These are phyloP conservation scores for Chionis minor DNA, from an alignment of 2,113 vertebrate genomes.

Conservation along the genomic window DNA sequence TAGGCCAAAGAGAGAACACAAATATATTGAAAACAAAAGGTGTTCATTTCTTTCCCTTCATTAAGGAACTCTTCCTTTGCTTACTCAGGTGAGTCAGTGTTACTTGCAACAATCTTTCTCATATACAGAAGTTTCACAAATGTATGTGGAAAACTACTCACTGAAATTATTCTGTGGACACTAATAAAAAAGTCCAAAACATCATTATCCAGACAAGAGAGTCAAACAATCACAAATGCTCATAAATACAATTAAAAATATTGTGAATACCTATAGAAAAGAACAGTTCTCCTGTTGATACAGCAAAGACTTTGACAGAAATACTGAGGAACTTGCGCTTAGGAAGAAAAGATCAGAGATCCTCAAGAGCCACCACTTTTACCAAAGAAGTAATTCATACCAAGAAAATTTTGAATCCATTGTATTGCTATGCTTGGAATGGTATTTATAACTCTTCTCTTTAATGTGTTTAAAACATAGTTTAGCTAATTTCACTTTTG, in stretches of 20 bases:
- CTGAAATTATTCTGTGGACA: background rate
- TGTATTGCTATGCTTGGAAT: background rate
- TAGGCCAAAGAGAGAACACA: background rate
- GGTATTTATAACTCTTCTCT: background rate
- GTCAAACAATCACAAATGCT: background rate
- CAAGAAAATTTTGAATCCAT: background rate
- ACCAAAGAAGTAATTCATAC: background rate
- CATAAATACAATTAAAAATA: background rate
- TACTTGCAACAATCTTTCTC: background rate
- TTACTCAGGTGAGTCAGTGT: background rate
- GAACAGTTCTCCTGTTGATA: background rate
- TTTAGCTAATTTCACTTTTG: conserved; percentile 46
- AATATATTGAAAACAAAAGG: background rate
- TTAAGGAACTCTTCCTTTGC: background rate
- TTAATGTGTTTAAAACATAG: background rate
- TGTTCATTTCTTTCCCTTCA: background rate
- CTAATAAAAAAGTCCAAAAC: background rate
- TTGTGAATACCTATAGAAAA: background rate
- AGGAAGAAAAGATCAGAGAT: background rate
- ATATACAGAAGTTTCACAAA: background rate
- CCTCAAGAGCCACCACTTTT: background rate
- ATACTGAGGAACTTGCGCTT: background rate
- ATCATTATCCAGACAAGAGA: background rate
- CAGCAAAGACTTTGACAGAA: background rate
- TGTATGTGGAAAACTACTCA: background rate